phyloP scores from a whole-genome alignment of 2,888 invertebrate species.

The Ochlodes sylvanus region DNA sequence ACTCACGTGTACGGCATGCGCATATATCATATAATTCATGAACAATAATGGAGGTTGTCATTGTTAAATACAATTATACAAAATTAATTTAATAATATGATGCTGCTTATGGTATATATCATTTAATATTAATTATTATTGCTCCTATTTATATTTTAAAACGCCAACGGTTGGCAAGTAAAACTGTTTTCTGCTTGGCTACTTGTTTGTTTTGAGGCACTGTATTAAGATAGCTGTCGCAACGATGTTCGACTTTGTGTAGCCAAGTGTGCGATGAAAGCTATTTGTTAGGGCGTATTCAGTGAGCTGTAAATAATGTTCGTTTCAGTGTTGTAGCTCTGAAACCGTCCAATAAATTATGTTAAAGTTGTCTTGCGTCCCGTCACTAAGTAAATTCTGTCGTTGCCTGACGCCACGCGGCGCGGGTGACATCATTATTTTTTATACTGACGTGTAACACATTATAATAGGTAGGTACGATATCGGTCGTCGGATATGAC shows the following conservation, averaged over 20 bases:
- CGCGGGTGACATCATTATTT: slow-evolving; percentile 5
- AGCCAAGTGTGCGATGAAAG: slow-evolving; percentile 54
- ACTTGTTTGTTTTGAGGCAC: too few relatives aligned
- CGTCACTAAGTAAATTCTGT: slow-evolving; percentile 36
- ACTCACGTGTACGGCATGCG: too few relatives aligned
- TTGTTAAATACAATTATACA: too few relatives aligned
- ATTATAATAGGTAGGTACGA: neutral
- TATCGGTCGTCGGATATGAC: neutral
- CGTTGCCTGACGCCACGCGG: slow-evolving; percentile 22
- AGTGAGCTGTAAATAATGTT: slow-evolving; percentile 56
- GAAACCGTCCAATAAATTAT: slow-evolving; percentile 55
- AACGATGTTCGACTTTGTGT: slow-evolving; percentile 46
- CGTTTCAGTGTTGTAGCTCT: slow-evolving; percentile 49
- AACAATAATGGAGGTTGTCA: too few relatives aligned
- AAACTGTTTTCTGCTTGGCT: too few relatives aligned
- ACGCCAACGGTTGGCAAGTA: too few relatives aligned
- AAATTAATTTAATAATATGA: too few relatives aligned
- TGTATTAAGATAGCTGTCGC: too few relatives aligned
- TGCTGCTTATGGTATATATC: too few relatives aligned
- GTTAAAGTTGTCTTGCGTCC: slow-evolving; percentile 47
- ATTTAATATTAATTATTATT: too few relatives aligned
- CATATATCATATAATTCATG: too few relatives aligned
- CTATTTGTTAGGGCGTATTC: slow-evolving; percentile 58
- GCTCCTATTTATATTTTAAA: too few relatives aligned
- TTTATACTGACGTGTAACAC: neutral